Evolutionary conservation across 2,888 invertebrate genomes (phyloP), one percentile per base, ranked within the genome.

Genomic region (Luffia ferchaultella): DNA sequence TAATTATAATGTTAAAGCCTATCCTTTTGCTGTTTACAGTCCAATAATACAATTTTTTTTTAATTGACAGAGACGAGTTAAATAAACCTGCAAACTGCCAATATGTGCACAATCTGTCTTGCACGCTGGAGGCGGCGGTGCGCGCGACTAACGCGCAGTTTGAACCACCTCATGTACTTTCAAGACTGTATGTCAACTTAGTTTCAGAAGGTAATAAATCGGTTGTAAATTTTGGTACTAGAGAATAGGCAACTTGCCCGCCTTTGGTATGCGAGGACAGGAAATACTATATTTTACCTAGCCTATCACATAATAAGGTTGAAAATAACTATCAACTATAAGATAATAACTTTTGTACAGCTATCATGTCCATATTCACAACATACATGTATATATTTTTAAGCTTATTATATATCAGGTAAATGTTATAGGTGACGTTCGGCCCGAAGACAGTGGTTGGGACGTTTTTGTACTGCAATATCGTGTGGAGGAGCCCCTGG

Each of bases 121-220:
- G 91, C 52, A 92, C 95, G 64, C 77, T 96, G 67, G 95, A 95
- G 68, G 90, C 92, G 20, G 94, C 95, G 7, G 89, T 95, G 62
- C 87, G 96, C 59, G 93, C 93, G 20, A 98, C 97, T 15, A 97
- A 96, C 76, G 95, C 97, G 15, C 96, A 97, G 77, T 95, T 90
- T 73, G 97, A 97, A 67, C 95, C 96, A 66, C 89, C 91, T 41
- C 97, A 97, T 69, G 94, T 97, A 48, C 85, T 97, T 15, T 90
- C 92, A 60, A 85, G 97, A 16, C 80, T 98, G 30, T 96, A 96
- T 74, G 94, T 97, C 50, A 88, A 92, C 60, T 79, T 94, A 30
- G 30, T 30, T 30, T 30, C 30, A 7, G 30, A 30, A 30, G 30
- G 30, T 30, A 30, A 30, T 3, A 30, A n/a, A n/a, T n/a, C n/a